Percentiles rank a stretch among this genome's conserved stretches.
Conservation (phyloP, 2,888 invertebrate species). For the Caenorhabditis sp. region DNA sequence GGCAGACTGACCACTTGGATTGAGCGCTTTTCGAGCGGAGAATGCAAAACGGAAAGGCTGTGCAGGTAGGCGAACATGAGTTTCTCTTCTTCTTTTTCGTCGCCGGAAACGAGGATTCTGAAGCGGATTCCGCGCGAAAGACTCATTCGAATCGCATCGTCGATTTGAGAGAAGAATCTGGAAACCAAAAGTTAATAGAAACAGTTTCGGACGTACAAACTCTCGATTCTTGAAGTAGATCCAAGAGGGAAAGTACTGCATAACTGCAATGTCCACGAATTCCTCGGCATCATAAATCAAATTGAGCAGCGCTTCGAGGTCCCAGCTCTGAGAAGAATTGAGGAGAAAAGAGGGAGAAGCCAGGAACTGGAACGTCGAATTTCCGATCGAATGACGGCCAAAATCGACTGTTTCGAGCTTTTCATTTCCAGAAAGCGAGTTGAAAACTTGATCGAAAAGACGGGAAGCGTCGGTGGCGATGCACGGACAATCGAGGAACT, state of each 20-base stretch:
- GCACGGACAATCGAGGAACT: slow-evolving; percentile 51
- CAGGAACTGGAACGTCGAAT: slow-evolving; percentile 46
- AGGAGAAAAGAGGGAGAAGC: slow-evolving; percentile 54
- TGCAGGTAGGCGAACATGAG: slow-evolving; percentile 53
- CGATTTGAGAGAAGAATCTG: slow-evolving; percentile 53
- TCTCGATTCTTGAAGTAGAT: slow-evolving; percentile 58
- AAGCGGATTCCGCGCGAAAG: slow-evolving; percentile 51
- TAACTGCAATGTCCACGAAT: slow-evolving; percentile 51
- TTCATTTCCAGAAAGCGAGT: slow-evolving; percentile 36
- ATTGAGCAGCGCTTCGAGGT: slow-evolving; percentile 49
- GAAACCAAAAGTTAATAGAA: slow-evolving; percentile 1
- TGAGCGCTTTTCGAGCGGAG: slow-evolving; percentile 13
- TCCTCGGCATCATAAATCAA: slow-evolving; percentile 52
- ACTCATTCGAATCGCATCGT: slow-evolving; percentile 54
- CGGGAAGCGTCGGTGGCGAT: slow-evolving; percentile 39
- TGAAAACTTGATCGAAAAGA: slow-evolving; percentile 43
- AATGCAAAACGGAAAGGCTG: slow-evolving; percentile 53
- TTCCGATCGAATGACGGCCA: slow-evolving; percentile 29
- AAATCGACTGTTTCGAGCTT: slow-evolving; percentile 37
- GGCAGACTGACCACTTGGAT: slow-evolving; percentile 45
- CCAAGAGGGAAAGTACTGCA: slow-evolving; percentile 60
- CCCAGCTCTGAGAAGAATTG: slow-evolving; percentile 48
- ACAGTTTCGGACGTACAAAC: neutral
- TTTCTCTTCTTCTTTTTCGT: slow-evolving; percentile 50
- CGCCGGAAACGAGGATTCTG: slow-evolving; percentile 54